Base-by-base conservation (phyloP, 2,888 invertebrate species). In the Rhaphigaster nebulosa region DNA sequence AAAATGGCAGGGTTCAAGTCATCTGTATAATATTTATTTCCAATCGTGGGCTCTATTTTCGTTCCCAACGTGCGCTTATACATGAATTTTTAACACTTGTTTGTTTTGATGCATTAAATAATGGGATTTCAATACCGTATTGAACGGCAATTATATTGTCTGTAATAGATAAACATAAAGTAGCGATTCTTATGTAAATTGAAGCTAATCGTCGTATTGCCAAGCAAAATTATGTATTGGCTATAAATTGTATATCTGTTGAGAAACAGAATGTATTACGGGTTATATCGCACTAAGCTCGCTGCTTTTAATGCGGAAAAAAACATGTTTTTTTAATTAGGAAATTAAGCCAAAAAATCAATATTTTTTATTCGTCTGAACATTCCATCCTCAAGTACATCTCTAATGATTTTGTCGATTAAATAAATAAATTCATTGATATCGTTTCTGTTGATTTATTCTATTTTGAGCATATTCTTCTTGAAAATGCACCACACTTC, bases 11-110 rank as follows among this genome's bases (percentile, higher is more conserved):
- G 15, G 65, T 29, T 65, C 65, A 65, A 38, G 20, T 15, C 20
- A 1, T 10, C 0, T 76, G 34, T 76, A 38, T 34, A 70, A 34
- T 76, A 76, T 76, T 76, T 76, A 76, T 76, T 34, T 34, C 5
- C 70, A 70, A 70, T 70, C 70, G 70, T 70, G 65, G 29, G 65
- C 29, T 15, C 15, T 34, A 4, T 65, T 29, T 65, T 65, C 6
- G n/a, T 70, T 38, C 15, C 38, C 23, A 8, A 29, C 34, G 10
- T 29, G 70, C 10, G 70, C 34, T 20, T 38, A 76, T 76, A 38
- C 34, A 76, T 76, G 70, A 76, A 76, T 76, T 38, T 65, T 76
- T 34, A 65, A 38, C 70, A 76, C 70, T 38, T 65, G 65, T 38
- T 76, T 76, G 38, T 76, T 76, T 76, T 76, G 18, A 5, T 38